Conservation (phyloP, 2,113 vertebrate species). For the Furnarius figulus region DNA sequence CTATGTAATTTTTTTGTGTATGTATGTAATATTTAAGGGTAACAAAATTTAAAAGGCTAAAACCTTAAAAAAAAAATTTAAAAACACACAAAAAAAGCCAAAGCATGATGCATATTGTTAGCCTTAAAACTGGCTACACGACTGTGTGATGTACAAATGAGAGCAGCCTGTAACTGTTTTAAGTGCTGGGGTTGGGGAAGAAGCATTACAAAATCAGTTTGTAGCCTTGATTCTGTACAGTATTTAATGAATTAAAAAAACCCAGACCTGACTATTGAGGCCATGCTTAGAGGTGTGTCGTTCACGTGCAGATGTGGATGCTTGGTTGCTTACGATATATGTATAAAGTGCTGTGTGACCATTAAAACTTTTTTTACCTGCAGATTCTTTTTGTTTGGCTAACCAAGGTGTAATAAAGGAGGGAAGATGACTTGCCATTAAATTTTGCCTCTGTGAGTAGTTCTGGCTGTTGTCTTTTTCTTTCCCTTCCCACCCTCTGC, state of each 20-base stretch:
- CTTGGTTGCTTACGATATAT: constrained; percentile 81
- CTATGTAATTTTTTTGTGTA: constrained; percentile 82
- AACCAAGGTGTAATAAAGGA: constrained; percentile 73
- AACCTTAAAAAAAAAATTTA: constrained; percentile 61
- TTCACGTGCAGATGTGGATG: constrained; percentile 82
- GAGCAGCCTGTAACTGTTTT: constrained; percentile 60
- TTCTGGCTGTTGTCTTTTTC: constrained; percentile 29
- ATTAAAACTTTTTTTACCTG: constrained; percentile 78
- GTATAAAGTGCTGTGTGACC: constrained; percentile 89
- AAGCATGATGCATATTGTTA: constrained; percentile 94
- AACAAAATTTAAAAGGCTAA: constrained; percentile 63
- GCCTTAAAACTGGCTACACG: constrained; percentile 83
- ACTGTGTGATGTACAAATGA: constrained; percentile 83
- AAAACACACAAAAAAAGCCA: constrained; percentile 81
- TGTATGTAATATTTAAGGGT: constrained; percentile 87
- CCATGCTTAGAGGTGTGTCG: constrained; percentile 72
- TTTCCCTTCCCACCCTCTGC: not conserved
- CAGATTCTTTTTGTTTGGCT: constrained; percentile 73
- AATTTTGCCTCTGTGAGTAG: constrained; percentile 76
- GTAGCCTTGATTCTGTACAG: constrained; percentile 85
- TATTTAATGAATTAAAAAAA: constrained; percentile 66
- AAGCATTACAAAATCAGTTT: constrained; percentile 72
- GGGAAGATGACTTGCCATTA: constrained; percentile 78
- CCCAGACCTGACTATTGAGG: constrained; percentile 52
- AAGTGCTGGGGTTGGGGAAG: constrained; percentile 36